Percentiles rank a stretch among this genome's conserved stretches.
phyloP scores from a whole-genome alignment of 2,113 vertebrate species.

The Lanius collurio region DNA sequence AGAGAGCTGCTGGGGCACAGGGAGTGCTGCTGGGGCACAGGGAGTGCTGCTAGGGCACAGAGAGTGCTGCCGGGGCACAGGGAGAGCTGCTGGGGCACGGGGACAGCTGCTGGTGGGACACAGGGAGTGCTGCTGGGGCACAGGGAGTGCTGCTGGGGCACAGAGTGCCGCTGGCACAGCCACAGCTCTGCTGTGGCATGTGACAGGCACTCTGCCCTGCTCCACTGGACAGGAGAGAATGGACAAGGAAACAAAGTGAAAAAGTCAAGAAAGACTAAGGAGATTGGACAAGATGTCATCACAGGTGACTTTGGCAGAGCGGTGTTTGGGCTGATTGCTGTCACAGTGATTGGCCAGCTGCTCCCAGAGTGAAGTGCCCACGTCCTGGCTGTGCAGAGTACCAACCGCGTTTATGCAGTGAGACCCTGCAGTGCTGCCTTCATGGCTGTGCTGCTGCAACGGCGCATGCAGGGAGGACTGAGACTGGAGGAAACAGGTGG shows the following conservation, averaged over 20 bases:
- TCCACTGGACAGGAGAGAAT: neutral
- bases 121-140: neutral
- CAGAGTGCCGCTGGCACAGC: neutral
- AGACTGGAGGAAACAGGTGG: neutral
- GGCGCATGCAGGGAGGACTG: fast-evolving
- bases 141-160: neutral
- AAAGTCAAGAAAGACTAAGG: neutral
- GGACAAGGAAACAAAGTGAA: neutral
- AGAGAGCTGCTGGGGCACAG: neutral
- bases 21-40: neutral
- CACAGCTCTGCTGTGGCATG: neutral
- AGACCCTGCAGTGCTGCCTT: neutral
- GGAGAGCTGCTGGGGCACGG: no score
- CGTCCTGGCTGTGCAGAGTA: neutral
- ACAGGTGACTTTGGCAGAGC: neutral
- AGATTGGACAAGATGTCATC: neutral
- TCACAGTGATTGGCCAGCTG: neutral
- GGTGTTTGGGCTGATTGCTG: neutral
- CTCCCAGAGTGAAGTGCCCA: neutral
- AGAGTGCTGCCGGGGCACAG: neutral
- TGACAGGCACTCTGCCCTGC: fast-evolving
- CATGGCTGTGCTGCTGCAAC: neutral
- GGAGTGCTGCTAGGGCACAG: no score
- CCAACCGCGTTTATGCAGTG: fast-evolving
- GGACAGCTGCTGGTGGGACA: no score